Base-by-base conservation (phyloP, 2,113 vertebrate species). In the Australoheros scitulus region DNA sequence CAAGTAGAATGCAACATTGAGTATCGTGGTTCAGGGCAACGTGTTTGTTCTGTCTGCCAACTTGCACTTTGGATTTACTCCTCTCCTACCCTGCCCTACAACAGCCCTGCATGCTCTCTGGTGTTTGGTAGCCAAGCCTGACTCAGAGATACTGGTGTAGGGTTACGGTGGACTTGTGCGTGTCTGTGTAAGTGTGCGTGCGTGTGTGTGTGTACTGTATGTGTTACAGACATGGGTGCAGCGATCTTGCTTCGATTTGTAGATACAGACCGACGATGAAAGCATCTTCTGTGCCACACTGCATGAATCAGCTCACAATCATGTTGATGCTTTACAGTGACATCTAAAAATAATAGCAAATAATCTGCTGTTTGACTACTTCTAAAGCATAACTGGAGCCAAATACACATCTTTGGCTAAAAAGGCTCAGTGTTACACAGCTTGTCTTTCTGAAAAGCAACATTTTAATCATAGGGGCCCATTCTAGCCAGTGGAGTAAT, bases 31-130 rank as follows among this genome's bases (percentile, higher is more conserved):
- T 89, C 89, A 91, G 61, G 34, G 85, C 58, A 56, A 79, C 55
- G 83, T 1, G 80, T 95, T 96, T 95, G 94, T 95, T 93, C 77
- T 72, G 41, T 57, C 80, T 95, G 94, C 95, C 95, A 95, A 82
- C 79, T 86, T 26, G 83, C 88, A 41, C 91, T 91, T 84, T 83
- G 83, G 91, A 92, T 91, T 92, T 77, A 60, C 86, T 70, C 83
- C 84, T 70, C 76, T 83, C 64, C 80, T 80, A 85, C 87, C 89
- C 92, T 86, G 84, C 86, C 88, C 91, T 84, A 84, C 86, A 86
- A 88, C 87, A 79, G 74, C 65, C 63, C 77, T 75, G 74, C 87
- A 55, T 87, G 89, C 82, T 85, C 77, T 83, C 41, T 68, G 81
- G 77, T 81, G 76, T 92, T 88, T 86, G 88, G 90, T 88, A 89